phyloP scores from a whole-genome alignment of 2,797 vertebrate genomes.

The Phrynocephalus vlangalii region DNA sequence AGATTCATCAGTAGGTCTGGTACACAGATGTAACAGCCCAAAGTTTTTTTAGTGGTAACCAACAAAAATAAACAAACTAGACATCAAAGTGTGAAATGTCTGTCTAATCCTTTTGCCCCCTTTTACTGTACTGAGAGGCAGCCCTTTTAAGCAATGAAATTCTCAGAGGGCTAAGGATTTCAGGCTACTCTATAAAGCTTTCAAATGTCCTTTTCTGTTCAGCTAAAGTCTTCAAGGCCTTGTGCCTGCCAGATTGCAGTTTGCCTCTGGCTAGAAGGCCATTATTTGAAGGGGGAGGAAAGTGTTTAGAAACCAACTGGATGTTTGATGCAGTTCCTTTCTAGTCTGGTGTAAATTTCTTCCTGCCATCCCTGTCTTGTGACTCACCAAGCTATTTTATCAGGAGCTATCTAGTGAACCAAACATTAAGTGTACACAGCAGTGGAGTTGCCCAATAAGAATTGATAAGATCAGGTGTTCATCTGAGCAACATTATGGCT shows the following conservation, averaged over 20 bases:
- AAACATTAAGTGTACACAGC: too few species aligned
- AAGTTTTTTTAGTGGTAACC: not conserved
- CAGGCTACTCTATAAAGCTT: conserved; percentile 61
- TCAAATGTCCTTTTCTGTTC: conserved; percentile 62
- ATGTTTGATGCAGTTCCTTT: conserved; percentile 41
- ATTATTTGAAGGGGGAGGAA: conserved; percentile 41
- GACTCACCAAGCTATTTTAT: not conserved
- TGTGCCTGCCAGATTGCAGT: conserved; percentile 69
- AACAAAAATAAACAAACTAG: conserved; percentile 12
- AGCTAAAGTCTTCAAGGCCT: conserved; percentile 65
- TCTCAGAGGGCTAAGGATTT: conserved; percentile 44
- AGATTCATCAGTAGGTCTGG: not conserved
- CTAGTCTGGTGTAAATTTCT: conserved; percentile 14
- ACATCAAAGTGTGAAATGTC: conserved; percentile 33
- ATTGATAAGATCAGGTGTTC: not conserved
- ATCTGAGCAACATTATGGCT: not conserved
- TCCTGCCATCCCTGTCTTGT: not conserved
- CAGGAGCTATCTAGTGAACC: not conserved
- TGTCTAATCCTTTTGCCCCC: conserved; percentile 56
- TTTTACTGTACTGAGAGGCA: conserved; percentile 55
- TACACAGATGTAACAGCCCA: not conserved
- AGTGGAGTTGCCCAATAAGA: not conserved
- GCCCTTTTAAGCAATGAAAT: conserved; percentile 55
- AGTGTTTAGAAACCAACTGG: conserved; percentile 43
- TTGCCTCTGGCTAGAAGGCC: conserved; percentile 63